Evolutionary conservation across 2,888 invertebrate genomes (phyloP).

Genomic region (Phengaris arion): DNA sequence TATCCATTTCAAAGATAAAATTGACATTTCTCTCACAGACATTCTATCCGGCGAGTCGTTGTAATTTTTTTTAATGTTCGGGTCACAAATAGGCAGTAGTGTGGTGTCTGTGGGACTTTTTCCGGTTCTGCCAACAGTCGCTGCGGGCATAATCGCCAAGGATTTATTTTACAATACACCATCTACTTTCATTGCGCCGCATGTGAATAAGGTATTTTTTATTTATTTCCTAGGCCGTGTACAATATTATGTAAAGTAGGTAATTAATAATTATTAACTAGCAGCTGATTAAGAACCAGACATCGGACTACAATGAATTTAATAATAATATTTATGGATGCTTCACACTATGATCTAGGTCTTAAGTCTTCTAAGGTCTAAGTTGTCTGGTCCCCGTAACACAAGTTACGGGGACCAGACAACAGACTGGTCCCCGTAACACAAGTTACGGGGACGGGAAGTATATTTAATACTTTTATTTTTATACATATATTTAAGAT

Average conservation of each 20-base stretch:
- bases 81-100: conserved; percentile 30
- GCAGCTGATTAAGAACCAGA: not conserved
- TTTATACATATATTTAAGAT: no score
- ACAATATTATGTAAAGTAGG: not conserved
- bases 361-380: no score
- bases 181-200: conserved; percentile 26
- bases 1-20: conserved; percentile 12
- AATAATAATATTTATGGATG: no score
- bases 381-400: no score
- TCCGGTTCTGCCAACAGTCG: conserved; percentile 35
- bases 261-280: not conserved
- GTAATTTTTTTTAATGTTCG: conserved; percentile 29
- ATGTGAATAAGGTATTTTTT: conserved; percentile 3
- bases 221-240: not conserved
- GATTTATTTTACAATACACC: conserved; percentile 35
- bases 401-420: no score
- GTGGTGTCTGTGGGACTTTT: conserved; percentile 34
- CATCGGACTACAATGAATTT: no score
- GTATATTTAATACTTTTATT: no score
- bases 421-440: no score
- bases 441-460: no score
- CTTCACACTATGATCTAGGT: no score
- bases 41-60: not conserved
- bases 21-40: conserved; percentile 16
- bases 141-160: conserved; percentile 35